Evolutionary conservation across 2,888 invertebrate genomes (phyloP).

Genomic region (Polydrusus cervinus): DNA sequence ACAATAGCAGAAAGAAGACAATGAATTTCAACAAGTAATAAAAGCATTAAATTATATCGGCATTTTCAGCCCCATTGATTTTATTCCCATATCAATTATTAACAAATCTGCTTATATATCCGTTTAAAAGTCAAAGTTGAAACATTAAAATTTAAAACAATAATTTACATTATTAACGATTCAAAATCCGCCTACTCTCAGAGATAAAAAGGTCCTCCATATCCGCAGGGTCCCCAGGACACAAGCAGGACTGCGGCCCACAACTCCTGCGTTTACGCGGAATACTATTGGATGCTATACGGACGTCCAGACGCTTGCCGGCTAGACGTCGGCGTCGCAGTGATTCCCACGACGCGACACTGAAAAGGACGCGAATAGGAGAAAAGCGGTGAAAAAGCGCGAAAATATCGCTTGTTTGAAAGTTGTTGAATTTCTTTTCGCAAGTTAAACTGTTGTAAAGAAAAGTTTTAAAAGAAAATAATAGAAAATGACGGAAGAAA

Average conservation of each 20-base stretch:
- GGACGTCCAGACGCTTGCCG: slow-evolving; percentile 15
- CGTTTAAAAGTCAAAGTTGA: background rate
- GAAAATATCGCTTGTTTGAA: slow-evolving; percentile 9
- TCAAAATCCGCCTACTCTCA: background rate
- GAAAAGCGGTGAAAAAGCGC: background rate
- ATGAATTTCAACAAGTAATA: no score
- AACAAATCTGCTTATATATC: background rate
- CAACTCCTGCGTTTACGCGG: slow-evolving; percentile 16
- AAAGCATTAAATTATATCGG: background rate
- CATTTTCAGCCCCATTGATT: background rate
- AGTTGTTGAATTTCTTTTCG: background rate
- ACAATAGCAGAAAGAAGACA: no score
- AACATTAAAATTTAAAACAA: background rate
- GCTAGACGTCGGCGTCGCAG: slow-evolving; percentile 29
- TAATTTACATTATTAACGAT: background rate
- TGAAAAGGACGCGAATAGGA: slow-evolving; percentile 1
- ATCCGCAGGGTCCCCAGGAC: slow-evolving; percentile 2
- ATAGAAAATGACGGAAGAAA: no score
- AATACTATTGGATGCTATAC: background rate
- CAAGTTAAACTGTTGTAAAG: background rate
- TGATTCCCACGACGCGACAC: slow-evolving; percentile 14
- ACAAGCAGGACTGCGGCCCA: slow-evolving; percentile 15
- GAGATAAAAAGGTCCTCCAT: background rate
- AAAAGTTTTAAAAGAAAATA: no score
- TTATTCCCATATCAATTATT: background rate